phyloP scores from a whole-genome alignment of 2,113 vertebrate genomes.

The Mixornis gularis region DNA sequence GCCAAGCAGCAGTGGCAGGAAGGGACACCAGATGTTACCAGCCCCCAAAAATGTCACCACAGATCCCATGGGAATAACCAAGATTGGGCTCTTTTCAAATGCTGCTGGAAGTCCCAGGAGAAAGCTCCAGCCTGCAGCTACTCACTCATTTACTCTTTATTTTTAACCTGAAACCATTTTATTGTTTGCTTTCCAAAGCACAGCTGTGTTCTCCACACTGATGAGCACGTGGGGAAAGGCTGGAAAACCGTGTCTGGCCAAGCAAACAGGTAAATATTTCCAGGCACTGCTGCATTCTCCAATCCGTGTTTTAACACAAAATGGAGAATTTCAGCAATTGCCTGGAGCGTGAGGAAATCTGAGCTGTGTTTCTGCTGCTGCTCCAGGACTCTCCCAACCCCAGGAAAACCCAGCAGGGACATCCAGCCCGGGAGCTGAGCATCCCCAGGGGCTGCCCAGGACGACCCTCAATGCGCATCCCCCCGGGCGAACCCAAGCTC shows the following conservation, averaged over 20 bases:
- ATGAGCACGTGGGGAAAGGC: fast-evolving
- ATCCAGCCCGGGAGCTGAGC: background rate
- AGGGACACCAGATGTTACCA: background rate
- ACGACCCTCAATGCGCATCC: fast-evolving
- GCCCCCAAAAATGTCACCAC: background rate
- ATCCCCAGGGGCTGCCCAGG: background rate
- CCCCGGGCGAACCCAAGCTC: fast-evolving
- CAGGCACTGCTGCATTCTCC: background rate
- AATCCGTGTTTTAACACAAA: background rate
- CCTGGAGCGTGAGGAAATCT: fast-evolving
- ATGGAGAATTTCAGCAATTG: background rate
- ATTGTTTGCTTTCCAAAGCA: background rate
- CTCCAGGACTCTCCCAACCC: background rate
- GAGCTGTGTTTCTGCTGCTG: background rate
- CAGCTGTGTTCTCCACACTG: background rate
- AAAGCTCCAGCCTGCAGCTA: background rate
- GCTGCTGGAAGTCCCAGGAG: fast-evolving
- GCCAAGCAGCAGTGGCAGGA: background rate
- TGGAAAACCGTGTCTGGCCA: background rate
- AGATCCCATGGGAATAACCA: background rate
- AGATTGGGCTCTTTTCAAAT: fast-evolving
- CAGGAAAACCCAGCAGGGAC: background rate
- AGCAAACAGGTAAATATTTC: background rate
- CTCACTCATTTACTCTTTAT: background rate
- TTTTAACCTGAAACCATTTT: background rate